Evolutionary conservation across 2,888 invertebrate species (phyloP).

Genomic region (Sminthurides aquaticus): DNA sequence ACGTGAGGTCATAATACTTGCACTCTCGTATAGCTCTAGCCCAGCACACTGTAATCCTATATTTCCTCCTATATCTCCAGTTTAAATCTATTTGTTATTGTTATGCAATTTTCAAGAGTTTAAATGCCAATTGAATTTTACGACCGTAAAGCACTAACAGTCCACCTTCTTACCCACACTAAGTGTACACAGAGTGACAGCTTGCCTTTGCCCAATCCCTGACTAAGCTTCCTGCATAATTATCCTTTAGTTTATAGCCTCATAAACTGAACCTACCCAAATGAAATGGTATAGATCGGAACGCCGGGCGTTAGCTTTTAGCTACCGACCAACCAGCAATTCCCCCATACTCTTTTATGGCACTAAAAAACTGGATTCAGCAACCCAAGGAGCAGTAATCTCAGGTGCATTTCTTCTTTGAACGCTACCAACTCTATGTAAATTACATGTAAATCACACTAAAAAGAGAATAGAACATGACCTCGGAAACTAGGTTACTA

Average conservation of each 20-base stretch:
- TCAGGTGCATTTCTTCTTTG: slow-evolving; percentile 13
- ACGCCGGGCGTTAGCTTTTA: too few relatives aligned
- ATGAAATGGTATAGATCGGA: too few relatives aligned
- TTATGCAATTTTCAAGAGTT: neutral
- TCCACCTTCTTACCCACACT: neutral
- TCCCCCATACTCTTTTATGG: slow-evolving; percentile 12
- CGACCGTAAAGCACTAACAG: neutral
- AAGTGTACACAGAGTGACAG: neutral
- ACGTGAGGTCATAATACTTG: too few relatives aligned
- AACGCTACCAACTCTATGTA: neutral
- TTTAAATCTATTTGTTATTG: neutral
- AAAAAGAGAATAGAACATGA: neutral
- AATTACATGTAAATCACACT: neutral
- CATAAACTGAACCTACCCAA: too few relatives aligned
- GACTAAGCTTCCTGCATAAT: too few relatives aligned
- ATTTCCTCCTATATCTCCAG: too few relatives aligned
- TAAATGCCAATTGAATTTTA: neutral
- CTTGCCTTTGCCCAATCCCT: neutral
- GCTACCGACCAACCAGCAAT: too few relatives aligned
- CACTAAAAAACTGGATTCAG: slow-evolving; percentile 19
- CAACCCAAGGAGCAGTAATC: neutral
- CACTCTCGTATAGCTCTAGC: too few relatives aligned
- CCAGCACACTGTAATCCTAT: too few relatives aligned
- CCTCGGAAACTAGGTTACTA: slow-evolving; percentile 21
- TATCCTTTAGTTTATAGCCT: too few relatives aligned